Percentiles rank a stretch among this genome's conserved stretches.
Conservation (phyloP, 1,140 invertebrate species). For the Drosophila saltans region DNA sequence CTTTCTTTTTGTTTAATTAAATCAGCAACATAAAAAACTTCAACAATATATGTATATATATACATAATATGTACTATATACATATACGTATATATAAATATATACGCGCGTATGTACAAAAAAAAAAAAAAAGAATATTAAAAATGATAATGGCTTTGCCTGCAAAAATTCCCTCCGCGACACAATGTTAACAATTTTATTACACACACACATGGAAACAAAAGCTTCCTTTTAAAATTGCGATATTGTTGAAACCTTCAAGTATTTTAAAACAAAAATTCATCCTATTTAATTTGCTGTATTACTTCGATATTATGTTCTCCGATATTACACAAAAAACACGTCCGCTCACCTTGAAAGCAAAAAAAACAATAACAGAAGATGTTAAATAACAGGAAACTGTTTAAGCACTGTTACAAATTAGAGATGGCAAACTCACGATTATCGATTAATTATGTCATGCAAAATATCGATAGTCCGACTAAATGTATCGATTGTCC, state of each 20-base stretch:
- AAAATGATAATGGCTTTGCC: background rate
- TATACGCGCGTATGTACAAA: background rate
- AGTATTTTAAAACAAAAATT: background rate
- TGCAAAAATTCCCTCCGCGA: background rate
- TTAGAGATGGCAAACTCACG: background rate
- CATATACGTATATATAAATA: background rate
- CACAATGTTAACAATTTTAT: background rate
- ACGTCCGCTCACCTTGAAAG: constrained; percentile 6
- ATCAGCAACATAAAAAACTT: constrained; percentile 4
- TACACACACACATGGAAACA: background rate
- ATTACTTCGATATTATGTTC: background rate
- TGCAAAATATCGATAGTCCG: too few species aligned
- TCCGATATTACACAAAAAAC: background rate
- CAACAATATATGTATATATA: background rate
- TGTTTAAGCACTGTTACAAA: background rate
- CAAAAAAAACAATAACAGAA: constrained; percentile 1
- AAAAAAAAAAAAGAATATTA: background rate
- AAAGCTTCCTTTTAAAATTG: background rate
- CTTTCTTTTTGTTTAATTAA: background rate
- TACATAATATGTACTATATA: background rate
- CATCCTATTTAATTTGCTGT: background rate
- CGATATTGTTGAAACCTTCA: background rate
- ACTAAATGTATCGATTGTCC: too few species aligned
- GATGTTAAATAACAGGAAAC: background rate
- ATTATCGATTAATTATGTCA: too few species aligned